Evolutionary conservation across 2,113 vertebrate genomes (phyloP).

Genomic region (Heliornis fulica): DNA sequence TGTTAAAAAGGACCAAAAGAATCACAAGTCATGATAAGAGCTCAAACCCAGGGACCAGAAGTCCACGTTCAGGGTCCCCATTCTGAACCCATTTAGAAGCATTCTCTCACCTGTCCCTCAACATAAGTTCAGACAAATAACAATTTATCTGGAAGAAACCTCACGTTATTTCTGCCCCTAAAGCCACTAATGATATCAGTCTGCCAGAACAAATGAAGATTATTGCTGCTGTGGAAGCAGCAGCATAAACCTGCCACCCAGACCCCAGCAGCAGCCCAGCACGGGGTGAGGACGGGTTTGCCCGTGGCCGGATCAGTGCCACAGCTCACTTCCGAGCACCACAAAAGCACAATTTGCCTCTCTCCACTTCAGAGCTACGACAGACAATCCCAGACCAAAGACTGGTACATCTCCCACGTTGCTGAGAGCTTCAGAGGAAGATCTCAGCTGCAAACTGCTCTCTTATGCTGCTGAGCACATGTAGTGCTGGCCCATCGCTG

Average conservation of each 20-base stretch:
- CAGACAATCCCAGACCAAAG: neutral
- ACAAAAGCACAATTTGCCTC: neutral
- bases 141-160: no score
- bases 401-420: neutral
- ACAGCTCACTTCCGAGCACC: neutral
- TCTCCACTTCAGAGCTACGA: neutral
- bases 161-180: neutral
- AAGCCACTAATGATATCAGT: neutral
- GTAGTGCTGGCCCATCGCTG: no score
- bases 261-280: neutral
- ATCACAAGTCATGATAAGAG: neutral
- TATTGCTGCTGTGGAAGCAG: neutral
- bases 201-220: neutral
- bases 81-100: neutral
- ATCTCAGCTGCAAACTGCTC: neutral
- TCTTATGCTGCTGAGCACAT: fast-evolving
- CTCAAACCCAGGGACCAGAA: neutral
- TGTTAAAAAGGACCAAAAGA: neutral
- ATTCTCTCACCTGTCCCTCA: neutral
- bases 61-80: fast-evolving
- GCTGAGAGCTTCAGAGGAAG: neutral
- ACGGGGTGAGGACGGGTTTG: neutral
- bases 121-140: neutral
- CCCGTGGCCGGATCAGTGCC: neutral
- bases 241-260: neutral